phyloP scores from a whole-genome alignment of 2,113 vertebrate genomes.

The Paracanthobrama guichenoti region DNA sequence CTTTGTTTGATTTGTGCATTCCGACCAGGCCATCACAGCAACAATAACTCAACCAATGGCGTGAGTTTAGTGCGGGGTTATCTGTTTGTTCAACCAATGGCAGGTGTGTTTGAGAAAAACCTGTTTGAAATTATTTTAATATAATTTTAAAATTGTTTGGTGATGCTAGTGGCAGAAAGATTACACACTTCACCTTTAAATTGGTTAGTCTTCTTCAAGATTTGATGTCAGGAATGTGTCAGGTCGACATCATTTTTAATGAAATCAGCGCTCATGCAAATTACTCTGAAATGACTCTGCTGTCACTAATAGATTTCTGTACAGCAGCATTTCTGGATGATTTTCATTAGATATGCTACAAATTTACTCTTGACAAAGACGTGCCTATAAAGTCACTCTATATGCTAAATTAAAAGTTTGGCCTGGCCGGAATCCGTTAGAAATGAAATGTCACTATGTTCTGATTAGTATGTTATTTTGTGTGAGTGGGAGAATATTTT shows the following conservation, averaged over 20 bases:
- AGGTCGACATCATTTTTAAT: not conserved
- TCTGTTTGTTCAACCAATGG: not conserved
- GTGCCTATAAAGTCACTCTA: conserved; percentile 21
- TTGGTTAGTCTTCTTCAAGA: not conserved
- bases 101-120: not conserved
- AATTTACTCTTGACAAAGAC: conserved; percentile 11
- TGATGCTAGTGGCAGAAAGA: not conserved
- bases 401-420: not conserved
- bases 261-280: not conserved
- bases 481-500: not conserved
- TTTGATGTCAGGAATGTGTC: conserved; percentile 14
- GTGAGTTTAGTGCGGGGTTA: not conserved
- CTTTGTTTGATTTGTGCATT: not conserved
- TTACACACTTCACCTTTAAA: conserved; percentile 19
- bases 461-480: conserved; percentile 9
- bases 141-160: not conserved
- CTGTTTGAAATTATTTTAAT: not conserved
- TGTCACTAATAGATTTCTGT: conserved; percentile 8
- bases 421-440: not conserved
- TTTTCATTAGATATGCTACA: not conserved
- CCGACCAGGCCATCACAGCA: not conserved
- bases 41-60: not conserved
- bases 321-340: not conserved
- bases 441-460: not conserved
- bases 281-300: not conserved